Percentiles rank a stretch among this genome's conserved stretches.
Evolutionary conservation across 2,888 invertebrate genomes (phyloP).

Genomic region (Sinopyrophorus schimmeli): DNA sequence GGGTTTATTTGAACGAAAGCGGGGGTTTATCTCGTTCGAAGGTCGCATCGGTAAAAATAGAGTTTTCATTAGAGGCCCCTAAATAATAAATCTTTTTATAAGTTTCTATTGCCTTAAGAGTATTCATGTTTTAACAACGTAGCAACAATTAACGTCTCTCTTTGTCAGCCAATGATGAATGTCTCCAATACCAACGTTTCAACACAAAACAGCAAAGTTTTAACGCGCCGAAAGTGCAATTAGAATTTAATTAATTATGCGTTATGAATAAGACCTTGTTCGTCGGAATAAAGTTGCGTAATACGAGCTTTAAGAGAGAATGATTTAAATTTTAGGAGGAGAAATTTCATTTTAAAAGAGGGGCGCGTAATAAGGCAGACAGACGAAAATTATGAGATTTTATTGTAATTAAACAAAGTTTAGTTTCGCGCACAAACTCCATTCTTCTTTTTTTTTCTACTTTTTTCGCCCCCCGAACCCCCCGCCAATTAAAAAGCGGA

Average conservation of each 20-base stretch:
- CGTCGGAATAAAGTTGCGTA: constrained; percentile 34
- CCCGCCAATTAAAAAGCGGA: no score
- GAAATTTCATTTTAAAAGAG: constrained; percentile 36
- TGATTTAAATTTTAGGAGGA: constrained; percentile 42
- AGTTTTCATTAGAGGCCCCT: constrained; percentile 8
- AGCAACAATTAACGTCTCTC: constrained; percentile 52
- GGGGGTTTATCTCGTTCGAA: no score
- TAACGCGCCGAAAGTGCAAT: constrained; percentile 53
- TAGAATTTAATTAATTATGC: constrained; percentile 58
- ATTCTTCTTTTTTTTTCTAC: no score
- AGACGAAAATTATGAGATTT: constrained; percentile 30
- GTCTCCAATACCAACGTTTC: constrained; percentile 51
- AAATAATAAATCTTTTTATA: constrained; percentile 30
- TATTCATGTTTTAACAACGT: constrained; percentile 29
- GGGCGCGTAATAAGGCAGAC: constrained; percentile 28
- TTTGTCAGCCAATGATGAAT: constrained; percentile 57
- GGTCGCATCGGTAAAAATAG: no score
- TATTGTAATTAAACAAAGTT: constrained; percentile 30
- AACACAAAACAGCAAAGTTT: constrained; percentile 53
- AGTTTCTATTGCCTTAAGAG: constrained; percentile 22
- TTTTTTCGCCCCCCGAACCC: no score
- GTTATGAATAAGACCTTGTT: constrained; percentile 49
- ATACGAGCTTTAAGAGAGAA: constrained; percentile 36
- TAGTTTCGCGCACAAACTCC: constrained; percentile 12
- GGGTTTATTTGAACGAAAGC: no score